These are phyloP conservation scores for Coreius guichenoti DNA, from an alignment of 2,797 vertebrate genomes.

Conservation along the genomic window DNA sequence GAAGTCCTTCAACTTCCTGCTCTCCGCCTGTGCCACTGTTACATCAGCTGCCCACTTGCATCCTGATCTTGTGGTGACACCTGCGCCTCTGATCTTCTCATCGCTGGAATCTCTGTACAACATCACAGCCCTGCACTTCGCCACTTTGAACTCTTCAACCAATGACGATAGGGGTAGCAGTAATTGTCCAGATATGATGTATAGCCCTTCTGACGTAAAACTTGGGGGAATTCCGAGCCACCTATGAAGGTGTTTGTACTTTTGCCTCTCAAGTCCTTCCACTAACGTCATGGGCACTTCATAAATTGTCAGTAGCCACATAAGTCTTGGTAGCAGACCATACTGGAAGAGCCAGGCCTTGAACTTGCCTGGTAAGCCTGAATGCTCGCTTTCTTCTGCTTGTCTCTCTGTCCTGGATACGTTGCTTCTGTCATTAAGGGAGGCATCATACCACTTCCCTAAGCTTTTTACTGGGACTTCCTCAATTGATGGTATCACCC, in stretches of 20 bases:
- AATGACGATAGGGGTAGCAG: not conserved
- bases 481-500: constrained; percentile 14
- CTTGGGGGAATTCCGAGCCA: constrained; percentile 40
- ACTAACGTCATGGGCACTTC: constrained; percentile 33
- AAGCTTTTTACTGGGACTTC: constrained; percentile 7
- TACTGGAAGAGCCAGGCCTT: not conserved
- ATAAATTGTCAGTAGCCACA: constrained; percentile 45
- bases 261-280: constrained; percentile 26
- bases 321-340: constrained; percentile 35
- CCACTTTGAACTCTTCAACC: not conserved
- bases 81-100: not conserved
- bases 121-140: not conserved
- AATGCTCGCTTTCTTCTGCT: not conserved
- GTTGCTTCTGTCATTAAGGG: not conserved
- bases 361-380: not conserved
- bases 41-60: constrained; percentile 33
- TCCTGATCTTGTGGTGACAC: constrained; percentile 21
- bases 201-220: constrained; percentile 23
- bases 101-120: not conserved
- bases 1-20: constrained; percentile 28
- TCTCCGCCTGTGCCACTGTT: constrained; percentile 21
- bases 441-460: constrained; percentile 3
- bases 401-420: not conserved
- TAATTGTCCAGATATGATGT: not conserved
- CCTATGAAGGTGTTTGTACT: constrained; percentile 13